Evolutionary conservation across 2,113 vertebrate species (phyloP), one percentile per base, ranked within the genome.

Genomic region (Lampris megalopsis): DNA sequence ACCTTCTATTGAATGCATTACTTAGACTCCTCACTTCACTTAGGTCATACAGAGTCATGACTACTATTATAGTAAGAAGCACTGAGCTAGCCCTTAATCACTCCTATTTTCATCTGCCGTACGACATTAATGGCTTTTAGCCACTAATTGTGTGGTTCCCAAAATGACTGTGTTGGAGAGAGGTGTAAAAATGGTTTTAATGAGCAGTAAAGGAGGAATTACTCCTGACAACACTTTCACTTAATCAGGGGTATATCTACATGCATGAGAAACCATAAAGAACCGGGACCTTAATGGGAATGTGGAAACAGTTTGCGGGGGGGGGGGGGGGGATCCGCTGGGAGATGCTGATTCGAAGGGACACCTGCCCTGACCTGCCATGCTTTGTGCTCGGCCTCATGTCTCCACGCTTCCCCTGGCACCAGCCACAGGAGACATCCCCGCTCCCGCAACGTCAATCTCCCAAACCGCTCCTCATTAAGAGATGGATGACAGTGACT

Each of bases 391-490:
- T 69, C 41, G 56, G 49, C 53, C 7, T 38, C 42, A 4, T 1
- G 3, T 53, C 58, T 65, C 47, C 42, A 67, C 42, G 37, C 66
- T 9, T 0, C 13, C 67, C 38, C 42, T 47, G 11, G 5, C 48
- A 71, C 1, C n/a, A 41, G 47, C 52, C 61, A 50, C 71, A 43
- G 38, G 49, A 82, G 59, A 78, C 40, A 63, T 37, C 36, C 37
- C 53, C 13, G 1, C 38, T 42, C 1, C 24, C 62, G 47, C 61
- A 68, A 62, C 5, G 10, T 42, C 38, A 68, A 13, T 58, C n/a
- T 73, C 53, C 54, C 8, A 2, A 10, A 73, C n/a, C 36, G 41
- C 62, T 80, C 41, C 50, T 86, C 73, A 45, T 80, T 62, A 65
- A 62, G 52, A 9, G 8, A 76, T 56, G 56, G 71, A 74, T 38